Conservation (phyloP, 2,888 invertebrate species). For the Dascillus cervinus region DNA sequence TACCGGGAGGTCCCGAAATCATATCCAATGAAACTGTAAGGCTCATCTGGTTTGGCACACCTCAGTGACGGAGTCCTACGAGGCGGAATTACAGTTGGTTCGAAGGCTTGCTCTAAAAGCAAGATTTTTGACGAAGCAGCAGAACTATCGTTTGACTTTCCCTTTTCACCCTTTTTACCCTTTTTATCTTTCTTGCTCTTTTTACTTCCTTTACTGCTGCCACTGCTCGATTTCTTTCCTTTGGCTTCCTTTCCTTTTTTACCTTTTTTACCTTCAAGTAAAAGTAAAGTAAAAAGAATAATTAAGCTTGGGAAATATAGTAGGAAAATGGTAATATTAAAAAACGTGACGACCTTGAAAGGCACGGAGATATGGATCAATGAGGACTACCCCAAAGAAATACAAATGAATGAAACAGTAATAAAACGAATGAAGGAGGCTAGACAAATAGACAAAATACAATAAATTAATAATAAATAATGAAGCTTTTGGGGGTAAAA, state of each 20-base stretch:
- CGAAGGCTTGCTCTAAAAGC: conserved; percentile 2
- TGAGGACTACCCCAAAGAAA: too few relatives aligned
- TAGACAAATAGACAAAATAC: too few relatives aligned
- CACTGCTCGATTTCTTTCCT: conserved; percentile 1
- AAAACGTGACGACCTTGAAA: too few relatives aligned
- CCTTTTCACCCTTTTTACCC: conserved; percentile 1
- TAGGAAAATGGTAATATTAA: too few relatives aligned
- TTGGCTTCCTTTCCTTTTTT: conserved; percentile 4
- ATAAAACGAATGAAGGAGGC: too few relatives aligned
- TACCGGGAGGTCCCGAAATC: conserved; percentile 5
- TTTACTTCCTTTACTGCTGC: conserved; percentile 1
- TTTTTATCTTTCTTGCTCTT: neutral
- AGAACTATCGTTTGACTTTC: neutral
- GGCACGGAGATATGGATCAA: too few relatives aligned
- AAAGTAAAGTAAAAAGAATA: too few relatives aligned
- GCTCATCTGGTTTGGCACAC: conserved; percentile 2
- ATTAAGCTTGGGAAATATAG: too few relatives aligned
- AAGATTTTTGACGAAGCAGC: neutral
- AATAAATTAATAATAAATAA: too few relatives aligned
- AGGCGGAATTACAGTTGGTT: neutral
- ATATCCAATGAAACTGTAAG: conserved; percentile 10
- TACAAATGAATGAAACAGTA: too few relatives aligned
- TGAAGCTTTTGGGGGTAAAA: too few relatives aligned
- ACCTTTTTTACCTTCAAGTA: too few relatives aligned
- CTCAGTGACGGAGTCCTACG: neutral